These are phyloP conservation scores for Drosophila trichaetosa DNA, from an alignment of 2,888 invertebrate species.

Conservation along the genomic window DNA sequence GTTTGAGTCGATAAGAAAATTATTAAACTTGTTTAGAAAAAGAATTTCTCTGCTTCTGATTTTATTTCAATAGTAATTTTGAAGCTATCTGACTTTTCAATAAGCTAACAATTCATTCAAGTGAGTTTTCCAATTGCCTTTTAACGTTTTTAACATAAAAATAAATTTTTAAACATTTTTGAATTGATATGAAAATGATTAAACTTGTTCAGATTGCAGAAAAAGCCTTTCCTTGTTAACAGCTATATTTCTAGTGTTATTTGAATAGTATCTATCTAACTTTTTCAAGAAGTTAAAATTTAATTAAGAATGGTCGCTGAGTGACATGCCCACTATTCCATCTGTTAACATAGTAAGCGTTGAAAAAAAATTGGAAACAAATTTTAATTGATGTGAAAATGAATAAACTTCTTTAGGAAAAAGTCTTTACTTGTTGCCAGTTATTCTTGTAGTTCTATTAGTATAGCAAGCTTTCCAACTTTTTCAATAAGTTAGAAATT, in stretches of 20 bases:
- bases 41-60: not conserved
- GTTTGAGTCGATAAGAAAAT: not conserved
- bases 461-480: not conserved
- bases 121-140: not conserved
- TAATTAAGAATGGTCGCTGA: not conserved
- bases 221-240: not conserved
- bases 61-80: not conserved
- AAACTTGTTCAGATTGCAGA: not conserved
- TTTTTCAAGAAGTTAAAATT: not conserved
- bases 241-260: rapidly evolving
- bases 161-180: not conserved
- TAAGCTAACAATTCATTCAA: not conserved
- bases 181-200: not conserved
- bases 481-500: not conserved
- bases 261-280: too few species aligned
- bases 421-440: not conserved
- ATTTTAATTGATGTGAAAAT: not conserved
- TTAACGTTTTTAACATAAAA: not conserved
- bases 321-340: not conserved
- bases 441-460: not conserved
- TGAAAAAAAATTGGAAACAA: not conserved
- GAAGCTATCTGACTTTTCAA: not conserved
- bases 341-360: not conserved
- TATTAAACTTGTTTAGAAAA: not conserved
- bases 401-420: not conserved